Base-by-base conservation (phyloP, 1,140 invertebrate species). In the Neodiprion fabricii region DNA sequence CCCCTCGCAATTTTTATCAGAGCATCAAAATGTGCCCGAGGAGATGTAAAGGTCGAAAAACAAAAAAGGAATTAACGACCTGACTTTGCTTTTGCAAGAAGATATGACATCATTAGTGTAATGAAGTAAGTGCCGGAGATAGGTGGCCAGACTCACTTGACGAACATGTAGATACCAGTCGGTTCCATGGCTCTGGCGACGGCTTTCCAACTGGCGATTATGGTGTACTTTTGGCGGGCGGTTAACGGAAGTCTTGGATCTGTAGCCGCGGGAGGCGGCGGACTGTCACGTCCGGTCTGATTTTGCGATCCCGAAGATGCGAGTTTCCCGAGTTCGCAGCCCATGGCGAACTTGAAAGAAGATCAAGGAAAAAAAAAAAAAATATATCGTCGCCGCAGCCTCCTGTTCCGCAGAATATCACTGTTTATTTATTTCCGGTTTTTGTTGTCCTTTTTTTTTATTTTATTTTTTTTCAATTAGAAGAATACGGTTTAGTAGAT, bases 131-230 rank as follows among this genome's bases (percentile, higher is more conserved):
- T 21, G 17, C 17, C 17, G 17, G 17, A 21, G 17, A 0, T 21
- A 40, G 28, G 0, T 4, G 28, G 28, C 28, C 1, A 40, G 5
- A 92, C 94, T 94, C 88, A 96, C 96, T 95, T 95, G 85, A 96
- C 90, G 86, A 97, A 96, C 96, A 97, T 97, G 86, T 92, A 92
- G 77, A 97, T 92, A 17, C 96, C 96, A 47, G 96, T 97, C 14
- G 93, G 92, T 85, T 96, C 95, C 91, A 97, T 95, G 1, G 95
- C 95, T 78, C 95, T 91, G 67, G 92, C 92, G 76, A 97, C 96
- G 7, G 94, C 95, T 84, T 96, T 96, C 96, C 96, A 97, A 12
- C 95, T 96, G 2, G 95, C 95, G 53, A 95, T 90, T 89, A 97
- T 95, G 75, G 91, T 94, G 85, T 95, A 97, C 85, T 95, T 96